These are phyloP conservation scores for Diogma glabrata DNA, from an alignment of 2,888 invertebrate genomes.

Conservation along the genomic window DNA sequence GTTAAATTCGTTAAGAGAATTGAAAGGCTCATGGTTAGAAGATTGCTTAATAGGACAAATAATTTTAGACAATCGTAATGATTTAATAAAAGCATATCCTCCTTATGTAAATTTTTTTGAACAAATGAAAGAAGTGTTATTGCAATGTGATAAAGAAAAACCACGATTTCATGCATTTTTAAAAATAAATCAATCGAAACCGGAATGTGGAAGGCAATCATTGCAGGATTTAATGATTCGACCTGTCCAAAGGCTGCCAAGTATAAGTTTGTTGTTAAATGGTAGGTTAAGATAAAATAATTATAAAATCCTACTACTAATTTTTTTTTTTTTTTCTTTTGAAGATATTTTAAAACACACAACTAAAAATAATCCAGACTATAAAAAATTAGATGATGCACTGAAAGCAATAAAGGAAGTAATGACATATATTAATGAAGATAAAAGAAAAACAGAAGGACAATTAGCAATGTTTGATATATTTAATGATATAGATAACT, in stretches of 20 bases:
- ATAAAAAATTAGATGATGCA: slow-evolving; percentile 71
- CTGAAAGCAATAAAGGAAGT: slow-evolving; percentile 83
- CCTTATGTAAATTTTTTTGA: slow-evolving; percentile 98
- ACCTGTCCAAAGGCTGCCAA: slow-evolving; percentile 95
- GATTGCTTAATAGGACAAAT: slow-evolving; percentile 79
- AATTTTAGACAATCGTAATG: slow-evolving; percentile 75
- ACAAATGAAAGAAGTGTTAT: slow-evolving; percentile 87
- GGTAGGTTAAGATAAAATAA: slow-evolving; percentile 44
- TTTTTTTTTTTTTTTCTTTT: slow-evolving; percentile 20
- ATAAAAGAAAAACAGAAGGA: slow-evolving; percentile 91
- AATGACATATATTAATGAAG: slow-evolving; percentile 95
- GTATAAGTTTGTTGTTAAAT: slow-evolving; percentile 85
- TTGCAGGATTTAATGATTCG: slow-evolving; percentile 92
- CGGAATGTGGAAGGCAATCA: slow-evolving; percentile 93
- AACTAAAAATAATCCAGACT: slow-evolving; percentile 76
- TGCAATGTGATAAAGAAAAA: slow-evolving; percentile 81
- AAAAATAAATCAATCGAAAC: slow-evolving; percentile 86
- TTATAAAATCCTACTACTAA: neutral
- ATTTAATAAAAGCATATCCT: slow-evolving; percentile 88
- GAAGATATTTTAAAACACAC: slow-evolving; percentile 90
- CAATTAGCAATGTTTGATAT: slow-evolving; percentile 95
- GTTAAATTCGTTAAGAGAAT: slow-evolving; percentile 41
- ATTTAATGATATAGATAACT: slow-evolving; percentile 95
- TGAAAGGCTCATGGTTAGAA: slow-evolving; percentile 66
- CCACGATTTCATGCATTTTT: slow-evolving; percentile 97